These are phyloP conservation scores for Ancistrus triradiatus DNA, from an alignment of 2,113 vertebrate genomes.

Conservation along the genomic window DNA sequence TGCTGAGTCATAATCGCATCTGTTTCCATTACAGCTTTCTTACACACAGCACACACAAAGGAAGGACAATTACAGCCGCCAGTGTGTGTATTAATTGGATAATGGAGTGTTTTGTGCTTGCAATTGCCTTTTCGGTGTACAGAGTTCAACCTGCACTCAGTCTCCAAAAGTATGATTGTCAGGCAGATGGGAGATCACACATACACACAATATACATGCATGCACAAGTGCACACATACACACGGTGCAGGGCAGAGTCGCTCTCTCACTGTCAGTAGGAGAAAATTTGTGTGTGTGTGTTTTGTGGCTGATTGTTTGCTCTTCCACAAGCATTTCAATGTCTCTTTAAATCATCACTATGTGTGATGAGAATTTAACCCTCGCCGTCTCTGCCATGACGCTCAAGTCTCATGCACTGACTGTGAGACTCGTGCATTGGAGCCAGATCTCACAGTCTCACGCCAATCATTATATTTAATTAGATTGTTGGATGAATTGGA, in stretches of 20 bases:
- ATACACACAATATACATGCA: background rate
- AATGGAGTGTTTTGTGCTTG: conserved; percentile 52
- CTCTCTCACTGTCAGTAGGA: conserved; percentile 34
- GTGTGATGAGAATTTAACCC: conserved; percentile 35
- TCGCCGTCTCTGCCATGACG: conserved; percentile 3
- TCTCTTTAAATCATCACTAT: conserved; percentile 42
- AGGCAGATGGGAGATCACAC: conserved; percentile 37
- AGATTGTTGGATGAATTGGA: too few relatives aligned
- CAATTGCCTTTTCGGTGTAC: conserved; percentile 47
- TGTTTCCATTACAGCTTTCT: conserved; percentile 51
- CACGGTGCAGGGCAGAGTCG: conserved; percentile 11
- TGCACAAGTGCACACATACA: conserved; percentile 17
- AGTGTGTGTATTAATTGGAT: conserved; percentile 57
- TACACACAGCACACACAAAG: conserved; percentile 48
- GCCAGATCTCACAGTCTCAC: too few relatives aligned
- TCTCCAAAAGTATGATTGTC: conserved; percentile 40
- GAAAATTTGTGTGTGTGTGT: conserved; percentile 46
- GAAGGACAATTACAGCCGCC: conserved; percentile 52
- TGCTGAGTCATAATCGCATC: conserved; percentile 54
- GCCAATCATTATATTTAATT: too few relatives aligned
- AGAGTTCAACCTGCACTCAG: conserved; percentile 45
- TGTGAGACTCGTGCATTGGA: too few relatives aligned
- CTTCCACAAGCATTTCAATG: conserved; percentile 46
- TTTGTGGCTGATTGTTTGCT: conserved; percentile 45
- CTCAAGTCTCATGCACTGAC: too few relatives aligned